Evolutionary conservation across 2,113 vertebrate genomes (phyloP).

Genomic region (Microtus montanus): DNA sequence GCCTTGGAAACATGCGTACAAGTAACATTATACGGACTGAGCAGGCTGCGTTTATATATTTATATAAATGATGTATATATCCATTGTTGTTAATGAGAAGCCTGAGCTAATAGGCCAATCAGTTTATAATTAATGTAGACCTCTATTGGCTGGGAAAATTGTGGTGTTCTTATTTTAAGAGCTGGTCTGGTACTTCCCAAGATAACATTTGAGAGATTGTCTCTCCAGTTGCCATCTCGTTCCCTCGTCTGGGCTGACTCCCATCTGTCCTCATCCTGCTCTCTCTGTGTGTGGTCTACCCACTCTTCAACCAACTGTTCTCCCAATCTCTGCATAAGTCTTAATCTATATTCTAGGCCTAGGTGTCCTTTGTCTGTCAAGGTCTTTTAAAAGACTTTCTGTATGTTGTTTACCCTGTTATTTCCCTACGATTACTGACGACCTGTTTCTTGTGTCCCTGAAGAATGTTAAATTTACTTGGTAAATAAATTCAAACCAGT

Average conservation of each 20-base stretch:
- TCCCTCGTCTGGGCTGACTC: neutral
- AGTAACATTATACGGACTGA: neutral
- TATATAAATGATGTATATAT: too few species aligned
- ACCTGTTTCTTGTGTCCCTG: neutral
- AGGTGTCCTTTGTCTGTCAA: neutral
- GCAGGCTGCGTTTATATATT: neutral
- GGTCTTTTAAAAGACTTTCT: neutral
- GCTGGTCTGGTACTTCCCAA: neutral
- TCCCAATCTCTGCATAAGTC: too few species aligned
- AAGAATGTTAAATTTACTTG: neutral
- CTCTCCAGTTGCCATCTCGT: neutral
- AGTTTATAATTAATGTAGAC: neutral
- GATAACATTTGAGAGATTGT: neutral
- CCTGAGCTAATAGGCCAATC: too few species aligned
- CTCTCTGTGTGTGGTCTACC: neutral
- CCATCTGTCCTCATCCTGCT: neutral
- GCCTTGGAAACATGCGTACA: neutral
- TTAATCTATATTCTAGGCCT: neutral
- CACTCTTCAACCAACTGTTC: neutral
- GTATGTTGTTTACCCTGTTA: neutral
- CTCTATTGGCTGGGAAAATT: neutral
- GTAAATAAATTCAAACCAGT: neutral
- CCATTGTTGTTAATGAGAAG: too few species aligned
- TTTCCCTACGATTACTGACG: constrained; percentile 6
- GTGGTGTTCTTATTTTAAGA: neutral